These are phyloP conservation scores for Campylorhamphus procurvoides DNA, from an alignment of 2,113 vertebrate genomes.

Conservation along the genomic window DNA sequence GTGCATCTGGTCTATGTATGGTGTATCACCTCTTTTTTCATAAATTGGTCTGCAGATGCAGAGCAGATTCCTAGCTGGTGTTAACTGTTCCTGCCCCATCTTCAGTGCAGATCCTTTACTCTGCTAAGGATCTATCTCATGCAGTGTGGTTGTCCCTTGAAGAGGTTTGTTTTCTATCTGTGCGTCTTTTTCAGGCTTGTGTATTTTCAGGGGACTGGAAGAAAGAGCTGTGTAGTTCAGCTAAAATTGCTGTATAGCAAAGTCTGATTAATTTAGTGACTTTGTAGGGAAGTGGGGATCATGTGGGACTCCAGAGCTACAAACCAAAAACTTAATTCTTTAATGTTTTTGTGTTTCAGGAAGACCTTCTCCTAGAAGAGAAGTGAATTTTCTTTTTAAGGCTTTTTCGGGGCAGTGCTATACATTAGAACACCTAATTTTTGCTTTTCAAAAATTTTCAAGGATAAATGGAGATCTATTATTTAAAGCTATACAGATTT, in stretches of 20 bases:
- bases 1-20: neutral
- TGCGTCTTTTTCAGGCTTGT: neutral
- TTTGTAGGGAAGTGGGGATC: neutral
- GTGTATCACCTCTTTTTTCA: conserved; percentile 26
- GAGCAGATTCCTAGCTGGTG: neutral
- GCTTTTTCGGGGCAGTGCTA: neutral
- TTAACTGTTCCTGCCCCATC: neutral
- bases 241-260: neutral
- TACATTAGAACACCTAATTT: neutral
- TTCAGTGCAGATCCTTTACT: neutral
- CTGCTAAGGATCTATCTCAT: neutral
- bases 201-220: neutral
- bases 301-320: neutral
- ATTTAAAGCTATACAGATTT: neutral
- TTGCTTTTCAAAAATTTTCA: neutral
- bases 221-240: neutral
- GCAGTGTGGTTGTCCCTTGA: neutral
- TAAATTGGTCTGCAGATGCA: neutral
- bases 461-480: neutral
- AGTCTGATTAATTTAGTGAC: neutral
- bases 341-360: neutral
- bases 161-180: neutral
- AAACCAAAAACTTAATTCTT: neutral
- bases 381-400: neutral
- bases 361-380: neutral